Evolutionary conservation across 2,113 vertebrate genomes (phyloP).

Genomic region (Ailurus styani): DNA sequence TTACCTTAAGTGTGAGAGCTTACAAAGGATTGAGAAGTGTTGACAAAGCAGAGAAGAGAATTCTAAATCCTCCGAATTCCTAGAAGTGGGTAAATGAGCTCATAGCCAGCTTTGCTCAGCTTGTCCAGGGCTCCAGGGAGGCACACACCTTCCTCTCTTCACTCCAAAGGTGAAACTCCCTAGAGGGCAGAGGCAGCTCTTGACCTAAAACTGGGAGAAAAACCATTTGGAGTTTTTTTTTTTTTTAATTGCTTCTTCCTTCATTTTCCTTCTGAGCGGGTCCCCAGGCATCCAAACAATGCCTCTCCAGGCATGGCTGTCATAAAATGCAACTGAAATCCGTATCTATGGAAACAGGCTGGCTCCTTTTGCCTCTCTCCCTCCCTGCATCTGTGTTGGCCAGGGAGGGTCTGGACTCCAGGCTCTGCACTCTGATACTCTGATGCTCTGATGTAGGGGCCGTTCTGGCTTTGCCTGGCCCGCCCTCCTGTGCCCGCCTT

Average conservation of each 20-base stretch:
- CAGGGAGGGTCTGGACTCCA: background rate
- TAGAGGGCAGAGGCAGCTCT: background rate
- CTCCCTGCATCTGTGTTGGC: background rate
- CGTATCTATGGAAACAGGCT: slow-evolving; percentile 75
- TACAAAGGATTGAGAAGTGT: background rate
- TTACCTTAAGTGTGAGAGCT: background rate
- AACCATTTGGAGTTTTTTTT: background rate
- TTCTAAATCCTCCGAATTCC: background rate
- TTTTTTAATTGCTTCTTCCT: background rate
- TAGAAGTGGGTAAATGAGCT: background rate
- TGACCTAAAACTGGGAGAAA: background rate
- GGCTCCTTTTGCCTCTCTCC: slow-evolving; percentile 18
- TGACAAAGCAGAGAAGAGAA: background rate
- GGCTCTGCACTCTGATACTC: background rate
- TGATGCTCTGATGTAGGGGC: background rate
- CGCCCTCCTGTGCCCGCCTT: rapidly evolving
- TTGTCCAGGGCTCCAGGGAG: background rate
- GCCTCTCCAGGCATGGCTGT: slow-evolving; percentile 55
- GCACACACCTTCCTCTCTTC: background rate
- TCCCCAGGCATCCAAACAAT: slow-evolving; percentile 65
- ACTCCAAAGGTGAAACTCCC: background rate
- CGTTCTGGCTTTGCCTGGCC: background rate
- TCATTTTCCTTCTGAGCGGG: slow-evolving; percentile 45
- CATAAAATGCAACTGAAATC: slow-evolving; percentile 67
- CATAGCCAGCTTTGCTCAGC: background rate